Evolutionary conservation across 2,797 vertebrate genomes (phyloP).

Genomic region (Neosilurus hyrtlii): DNA sequence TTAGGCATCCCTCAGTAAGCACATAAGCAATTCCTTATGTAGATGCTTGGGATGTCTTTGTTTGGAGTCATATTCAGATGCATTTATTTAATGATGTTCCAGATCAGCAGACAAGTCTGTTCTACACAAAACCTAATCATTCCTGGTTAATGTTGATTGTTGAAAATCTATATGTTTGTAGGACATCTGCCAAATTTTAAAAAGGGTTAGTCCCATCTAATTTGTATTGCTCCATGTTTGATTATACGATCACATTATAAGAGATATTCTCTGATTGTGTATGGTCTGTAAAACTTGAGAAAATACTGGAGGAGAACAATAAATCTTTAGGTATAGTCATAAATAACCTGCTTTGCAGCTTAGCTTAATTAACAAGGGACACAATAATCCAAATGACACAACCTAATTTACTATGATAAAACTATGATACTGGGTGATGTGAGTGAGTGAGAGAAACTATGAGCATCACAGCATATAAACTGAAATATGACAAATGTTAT

Average conservation of each 20-base stretch:
- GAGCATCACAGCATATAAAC: not conserved
- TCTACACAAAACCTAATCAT: not conserved
- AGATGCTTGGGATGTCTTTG: not conserved
- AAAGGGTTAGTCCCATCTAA: not conserved
- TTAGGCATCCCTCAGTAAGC: slow-evolving; percentile 34
- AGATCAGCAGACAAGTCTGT: not conserved
- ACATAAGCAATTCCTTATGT: not conserved
- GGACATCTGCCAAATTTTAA: not conserved
- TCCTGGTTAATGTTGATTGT: not conserved
- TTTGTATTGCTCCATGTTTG: not conserved
- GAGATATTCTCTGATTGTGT: not conserved
- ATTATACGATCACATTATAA: not conserved
- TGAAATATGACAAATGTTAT: not conserved
- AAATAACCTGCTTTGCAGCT: not conserved
- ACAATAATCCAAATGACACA: not conserved
- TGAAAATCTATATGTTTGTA: not conserved
- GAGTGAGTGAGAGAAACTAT: too few relatives aligned
- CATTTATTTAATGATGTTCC: not conserved
- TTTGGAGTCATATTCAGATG: not conserved
- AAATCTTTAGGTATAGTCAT: not conserved
- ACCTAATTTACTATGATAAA: too few relatives aligned
- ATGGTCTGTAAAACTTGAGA: too few relatives aligned
- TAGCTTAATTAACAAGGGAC: not conserved
- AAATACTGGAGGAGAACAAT: not conserved
- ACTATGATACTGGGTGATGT: not conserved